These are phyloP conservation scores for Cephus rjabovi DNA, from an alignment of 2,888 invertebrate genomes.

Conservation along the genomic window DNA sequence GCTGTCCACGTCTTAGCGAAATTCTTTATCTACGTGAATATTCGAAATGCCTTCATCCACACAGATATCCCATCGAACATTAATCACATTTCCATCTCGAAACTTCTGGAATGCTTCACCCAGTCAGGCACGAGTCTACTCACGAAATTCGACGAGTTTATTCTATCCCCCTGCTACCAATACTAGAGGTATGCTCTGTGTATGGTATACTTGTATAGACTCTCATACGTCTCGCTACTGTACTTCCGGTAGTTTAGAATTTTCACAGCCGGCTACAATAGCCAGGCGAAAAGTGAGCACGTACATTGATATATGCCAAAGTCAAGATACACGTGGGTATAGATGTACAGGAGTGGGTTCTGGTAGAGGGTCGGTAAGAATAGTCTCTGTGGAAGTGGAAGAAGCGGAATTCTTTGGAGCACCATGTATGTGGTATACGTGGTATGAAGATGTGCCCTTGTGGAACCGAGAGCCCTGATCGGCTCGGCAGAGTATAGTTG, in stretches of 20 bases:
- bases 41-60: not conserved
- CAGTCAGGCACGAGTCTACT: not conserved
- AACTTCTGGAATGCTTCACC: not conserved
- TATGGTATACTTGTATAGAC: too few species aligned
- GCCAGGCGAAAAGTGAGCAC: not conserved
- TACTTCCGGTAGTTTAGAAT: not conserved
- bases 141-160: not conserved
- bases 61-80: not conserved
- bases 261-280: not conserved
- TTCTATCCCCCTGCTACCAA: not conserved
- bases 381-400: not conserved
- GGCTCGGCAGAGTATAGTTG: conserved; percentile 37
- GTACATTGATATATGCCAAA: not conserved
- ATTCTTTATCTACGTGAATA: not conserved
- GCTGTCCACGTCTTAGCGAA: not conserved
- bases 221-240: too few species aligned
- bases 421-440: not conserved
- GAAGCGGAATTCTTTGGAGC: not conserved
- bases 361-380: not conserved
- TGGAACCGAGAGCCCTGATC: conserved; percentile 32
- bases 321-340: not conserved
- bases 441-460: conserved; percentile 16
- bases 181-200: not conserved
- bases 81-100: not conserved
- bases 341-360: not conserved